Evolutionary conservation across 2,888 invertebrate genomes (phyloP).

Genomic region (Orthosia gothica): DNA sequence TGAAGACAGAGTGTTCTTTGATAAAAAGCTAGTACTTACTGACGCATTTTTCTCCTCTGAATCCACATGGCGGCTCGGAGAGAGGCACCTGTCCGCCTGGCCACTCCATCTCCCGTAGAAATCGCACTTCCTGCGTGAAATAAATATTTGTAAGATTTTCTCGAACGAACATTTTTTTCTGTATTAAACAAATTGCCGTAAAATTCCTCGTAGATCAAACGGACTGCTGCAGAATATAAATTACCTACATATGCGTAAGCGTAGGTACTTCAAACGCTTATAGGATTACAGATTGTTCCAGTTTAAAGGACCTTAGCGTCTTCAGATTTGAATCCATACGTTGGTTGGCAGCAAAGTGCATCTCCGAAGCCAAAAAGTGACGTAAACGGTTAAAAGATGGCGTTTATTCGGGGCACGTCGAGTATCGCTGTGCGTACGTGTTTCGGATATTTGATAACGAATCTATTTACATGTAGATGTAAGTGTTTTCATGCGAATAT

Average conservation of each 20-base stretch:
- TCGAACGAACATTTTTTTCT: slow-evolving; percentile 29
- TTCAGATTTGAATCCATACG: slow-evolving; percentile 70
- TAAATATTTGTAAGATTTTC: slow-evolving; percentile 46
- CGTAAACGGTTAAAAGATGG: slow-evolving; percentile 79
- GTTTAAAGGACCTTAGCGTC: slow-evolving; percentile 72
- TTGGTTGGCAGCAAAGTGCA: slow-evolving; percentile 81
- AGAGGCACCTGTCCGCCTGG: slow-evolving; percentile 94
- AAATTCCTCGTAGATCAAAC: slow-evolving; percentile 59
- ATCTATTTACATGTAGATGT: slow-evolving; percentile 65
- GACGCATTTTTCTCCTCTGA: slow-evolving; percentile 97
- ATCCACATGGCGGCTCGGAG: slow-evolving; percentile 97
- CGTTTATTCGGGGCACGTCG: slow-evolving; percentile 79
- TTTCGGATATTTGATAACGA: slow-evolving; percentile 70
- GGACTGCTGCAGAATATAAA: slow-evolving; percentile 47
- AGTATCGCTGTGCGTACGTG: slow-evolving; percentile 77
- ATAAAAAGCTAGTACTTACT: slow-evolving; percentile 92
- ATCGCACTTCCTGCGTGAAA: slow-evolving; percentile 93
- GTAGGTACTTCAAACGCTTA: slow-evolving; percentile 25
- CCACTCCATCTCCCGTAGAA: slow-evolving; percentile 95
- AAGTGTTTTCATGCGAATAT: slow-evolving; percentile 57
- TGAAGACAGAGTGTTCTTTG: not conserved
- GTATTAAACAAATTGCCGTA: slow-evolving; percentile 44
- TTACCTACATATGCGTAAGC: slow-evolving; percentile 23
- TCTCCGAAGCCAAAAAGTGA: slow-evolving; percentile 81
- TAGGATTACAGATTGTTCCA: slow-evolving; percentile 66